phyloP scores from a whole-genome alignment of 2,113 vertebrate species.

The Rhizomys pruinosus region DNA sequence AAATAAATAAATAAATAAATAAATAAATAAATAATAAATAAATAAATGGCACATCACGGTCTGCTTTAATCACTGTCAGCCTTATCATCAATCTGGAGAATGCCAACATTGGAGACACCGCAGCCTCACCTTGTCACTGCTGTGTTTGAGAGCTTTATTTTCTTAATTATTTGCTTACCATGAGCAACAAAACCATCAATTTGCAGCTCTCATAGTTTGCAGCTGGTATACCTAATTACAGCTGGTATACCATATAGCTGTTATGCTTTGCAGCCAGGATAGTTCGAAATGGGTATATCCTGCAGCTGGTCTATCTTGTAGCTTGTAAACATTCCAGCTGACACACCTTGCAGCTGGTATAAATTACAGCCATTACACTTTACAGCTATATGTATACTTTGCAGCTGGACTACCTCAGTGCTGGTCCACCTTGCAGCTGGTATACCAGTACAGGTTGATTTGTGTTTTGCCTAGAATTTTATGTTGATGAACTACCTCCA shows the following conservation, averaged over 20 bases:
- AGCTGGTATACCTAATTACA: background rate
- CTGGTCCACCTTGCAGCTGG: background rate
- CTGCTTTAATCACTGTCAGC: background rate
- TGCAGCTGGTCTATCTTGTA: too few species aligned
- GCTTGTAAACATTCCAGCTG: too few species aligned
- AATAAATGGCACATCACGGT: too few species aligned
- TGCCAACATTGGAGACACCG: rapidly evolving
- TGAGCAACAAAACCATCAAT: background rate
- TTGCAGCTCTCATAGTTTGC: background rate
- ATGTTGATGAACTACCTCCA: background rate
- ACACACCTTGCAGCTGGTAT: too few species aligned
- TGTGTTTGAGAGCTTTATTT: background rate
- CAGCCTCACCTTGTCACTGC: background rate
- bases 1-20: too few species aligned
- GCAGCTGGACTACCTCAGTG: too few species aligned
- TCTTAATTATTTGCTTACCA: background rate
- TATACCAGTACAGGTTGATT: background rate
- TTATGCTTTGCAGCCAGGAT: too few species aligned
- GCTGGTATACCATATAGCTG: too few species aligned
- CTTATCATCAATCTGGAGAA: constrained; percentile 14
- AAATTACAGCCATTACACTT: too few species aligned
- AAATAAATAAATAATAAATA: too few species aligned
- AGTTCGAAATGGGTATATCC: too few species aligned
- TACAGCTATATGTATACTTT: too few species aligned
- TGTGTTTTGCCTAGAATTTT: background rate